Conservation (phyloP, 2,113 vertebrate species). For the Ursus arctos region DNA sequence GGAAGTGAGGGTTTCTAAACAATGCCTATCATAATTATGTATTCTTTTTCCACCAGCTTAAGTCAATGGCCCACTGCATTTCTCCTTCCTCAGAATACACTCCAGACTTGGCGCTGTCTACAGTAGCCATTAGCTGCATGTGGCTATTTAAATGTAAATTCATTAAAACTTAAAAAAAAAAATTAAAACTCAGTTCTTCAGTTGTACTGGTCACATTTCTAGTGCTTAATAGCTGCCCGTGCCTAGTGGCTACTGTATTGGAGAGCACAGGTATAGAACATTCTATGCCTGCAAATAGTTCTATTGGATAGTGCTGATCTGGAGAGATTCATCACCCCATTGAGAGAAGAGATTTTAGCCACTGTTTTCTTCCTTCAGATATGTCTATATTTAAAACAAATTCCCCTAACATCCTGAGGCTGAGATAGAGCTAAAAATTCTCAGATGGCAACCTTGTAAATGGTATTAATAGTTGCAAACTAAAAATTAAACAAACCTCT, state of each 20-base stretch:
- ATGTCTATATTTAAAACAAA: slow-evolving; percentile 62
- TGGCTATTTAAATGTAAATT: not conserved
- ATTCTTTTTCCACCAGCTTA: not conserved
- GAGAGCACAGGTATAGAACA: not conserved
- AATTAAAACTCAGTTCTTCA: not conserved
- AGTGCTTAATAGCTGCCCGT: not conserved
- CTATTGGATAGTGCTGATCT: not conserved
- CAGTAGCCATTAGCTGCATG: not conserved
- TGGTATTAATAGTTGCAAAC: slow-evolving; percentile 25
- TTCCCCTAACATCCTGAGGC: not conserved
- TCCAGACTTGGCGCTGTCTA: not conserved
- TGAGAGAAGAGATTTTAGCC: slow-evolving; percentile 8
- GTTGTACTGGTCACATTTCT: not conserved
- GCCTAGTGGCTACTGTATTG: not conserved
- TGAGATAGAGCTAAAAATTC: slow-evolving; percentile 46
- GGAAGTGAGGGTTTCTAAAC: not conserved
- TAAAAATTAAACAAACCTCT: slow-evolving; percentile 58
- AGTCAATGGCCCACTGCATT: not conserved
- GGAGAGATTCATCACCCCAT: not conserved
- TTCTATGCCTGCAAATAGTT: not conserved
- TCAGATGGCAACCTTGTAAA: slow-evolving; percentile 14
- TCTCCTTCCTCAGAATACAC: not conserved
- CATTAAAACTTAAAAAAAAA: slow-evolving; percentile 26
- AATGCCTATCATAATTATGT: not conserved
- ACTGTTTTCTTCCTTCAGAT: not conserved